A percentile compares a stretch with the other conserved stretches of the same genome.
Conservation (phyloP, 2,888 invertebrate species). For the Prosapia bicincta region DNA sequence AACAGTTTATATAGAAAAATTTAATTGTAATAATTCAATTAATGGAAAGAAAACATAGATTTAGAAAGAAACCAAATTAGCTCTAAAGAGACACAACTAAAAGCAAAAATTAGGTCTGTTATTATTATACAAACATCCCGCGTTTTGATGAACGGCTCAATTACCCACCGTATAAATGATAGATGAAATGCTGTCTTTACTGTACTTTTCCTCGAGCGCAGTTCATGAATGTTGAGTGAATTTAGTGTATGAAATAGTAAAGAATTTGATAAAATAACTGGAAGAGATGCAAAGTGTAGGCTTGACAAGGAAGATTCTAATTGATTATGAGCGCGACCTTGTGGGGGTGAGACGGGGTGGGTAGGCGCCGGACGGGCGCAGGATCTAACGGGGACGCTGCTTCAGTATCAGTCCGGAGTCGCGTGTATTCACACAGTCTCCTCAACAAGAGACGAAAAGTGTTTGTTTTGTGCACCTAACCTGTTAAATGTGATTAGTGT, state of each 20-base stretch:
- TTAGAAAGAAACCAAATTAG: no score
- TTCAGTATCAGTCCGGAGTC: background rate
- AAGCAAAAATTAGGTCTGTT: no score
- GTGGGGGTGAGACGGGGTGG: background rate
- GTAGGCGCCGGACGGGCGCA: background rate
- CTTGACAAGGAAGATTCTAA: background rate
- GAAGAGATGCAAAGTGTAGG: background rate
- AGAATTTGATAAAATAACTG: conserved; percentile 2
- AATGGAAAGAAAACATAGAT: no score
- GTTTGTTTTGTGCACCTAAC: background rate
- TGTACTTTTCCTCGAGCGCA: no score
- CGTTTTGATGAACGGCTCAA: no score
- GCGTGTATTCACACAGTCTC: background rate
- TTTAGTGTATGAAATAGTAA: background rate
- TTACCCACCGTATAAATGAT: no score
- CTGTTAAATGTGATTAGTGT: background rate
- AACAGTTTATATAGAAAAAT: no score
- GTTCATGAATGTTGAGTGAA: no score
- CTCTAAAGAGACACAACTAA: no score
- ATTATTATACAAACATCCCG: no score
- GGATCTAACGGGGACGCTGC: background rate
- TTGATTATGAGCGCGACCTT: background rate
- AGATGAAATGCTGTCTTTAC: no score
- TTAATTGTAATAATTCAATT: no score
- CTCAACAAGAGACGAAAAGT: background rate